Conservation (phyloP, 2,113 vertebrate genomes). For the Hypocryptadius cinnamomeus region DNA sequence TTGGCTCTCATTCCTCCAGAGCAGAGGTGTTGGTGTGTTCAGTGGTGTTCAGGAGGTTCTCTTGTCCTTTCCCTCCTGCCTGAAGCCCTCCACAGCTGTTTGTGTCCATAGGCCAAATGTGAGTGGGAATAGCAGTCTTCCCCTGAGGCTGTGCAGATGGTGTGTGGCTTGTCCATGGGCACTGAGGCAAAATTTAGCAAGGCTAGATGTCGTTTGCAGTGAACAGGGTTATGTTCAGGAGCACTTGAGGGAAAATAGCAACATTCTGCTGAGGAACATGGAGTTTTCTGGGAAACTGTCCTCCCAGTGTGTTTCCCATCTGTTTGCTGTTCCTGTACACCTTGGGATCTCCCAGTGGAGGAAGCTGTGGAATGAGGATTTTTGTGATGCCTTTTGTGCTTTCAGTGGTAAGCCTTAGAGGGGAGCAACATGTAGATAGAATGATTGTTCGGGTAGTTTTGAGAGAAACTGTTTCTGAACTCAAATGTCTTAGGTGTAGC, state of each 20-base stretch:
- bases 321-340: background rate
- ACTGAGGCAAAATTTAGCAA: background rate
- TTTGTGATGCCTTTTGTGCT: background rate
- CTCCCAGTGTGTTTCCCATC: background rate
- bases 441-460: background rate
- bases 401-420: background rate
- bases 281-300: background rate
- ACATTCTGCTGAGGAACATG: background rate
- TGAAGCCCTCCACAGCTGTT: background rate
- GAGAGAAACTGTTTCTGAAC: background rate
- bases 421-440: rapidly evolving
- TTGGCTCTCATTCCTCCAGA: background rate
- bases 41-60: background rate
- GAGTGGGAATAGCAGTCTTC: background rate
- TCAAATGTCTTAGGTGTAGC: background rate
- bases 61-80: background rate
- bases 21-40: background rate
- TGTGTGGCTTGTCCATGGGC: background rate
- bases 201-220: background rate
- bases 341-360: background rate
- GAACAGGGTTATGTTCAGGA: background rate
- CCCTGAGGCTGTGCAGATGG: background rate
- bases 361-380: background rate
- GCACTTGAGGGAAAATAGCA: background rate
- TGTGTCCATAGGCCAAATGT: background rate